These are phyloP conservation scores for Isichthys henryi DNA, from an alignment of 2,113 vertebrate species.

Conservation along the genomic window DNA sequence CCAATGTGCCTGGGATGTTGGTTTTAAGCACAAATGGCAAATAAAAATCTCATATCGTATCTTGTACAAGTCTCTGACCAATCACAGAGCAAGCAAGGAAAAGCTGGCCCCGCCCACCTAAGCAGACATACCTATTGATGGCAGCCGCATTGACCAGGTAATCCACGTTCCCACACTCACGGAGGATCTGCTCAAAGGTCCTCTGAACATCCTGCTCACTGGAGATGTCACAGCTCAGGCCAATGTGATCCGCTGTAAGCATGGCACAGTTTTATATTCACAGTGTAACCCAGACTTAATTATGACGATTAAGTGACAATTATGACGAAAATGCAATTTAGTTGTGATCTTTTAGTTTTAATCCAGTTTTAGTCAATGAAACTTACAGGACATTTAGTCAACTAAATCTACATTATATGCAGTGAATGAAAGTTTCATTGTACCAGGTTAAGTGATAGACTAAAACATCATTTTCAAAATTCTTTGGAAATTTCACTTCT, in stretches of 20 bases:
- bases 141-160: slow-evolving; percentile 87
- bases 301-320: neutral
- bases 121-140: slow-evolving; percentile 73
- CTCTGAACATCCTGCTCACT: slow-evolving; percentile 71
- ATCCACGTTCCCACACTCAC: slow-evolving; percentile 64
- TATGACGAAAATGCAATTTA: neutral
- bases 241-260: slow-evolving; percentile 64
- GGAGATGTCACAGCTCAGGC: slow-evolving; percentile 78
- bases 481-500: neutral
- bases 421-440: no score
- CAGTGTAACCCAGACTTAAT: neutral
- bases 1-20: no score
- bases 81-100: neutral
- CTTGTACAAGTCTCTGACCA: neutral
- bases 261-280: neutral
- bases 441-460: no score
- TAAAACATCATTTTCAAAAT: neutral
- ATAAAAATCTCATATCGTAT: no score
- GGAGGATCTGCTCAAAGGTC: slow-evolving; percentile 72
- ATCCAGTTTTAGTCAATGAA: neutral
- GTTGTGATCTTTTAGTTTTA: neutral
- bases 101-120: neutral
- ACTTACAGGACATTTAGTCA: neutral
- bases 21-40: no score
- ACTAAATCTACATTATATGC: neutral